Conservation (phyloP, 2,113 vertebrate genomes). For the Cygnus atratus region DNA sequence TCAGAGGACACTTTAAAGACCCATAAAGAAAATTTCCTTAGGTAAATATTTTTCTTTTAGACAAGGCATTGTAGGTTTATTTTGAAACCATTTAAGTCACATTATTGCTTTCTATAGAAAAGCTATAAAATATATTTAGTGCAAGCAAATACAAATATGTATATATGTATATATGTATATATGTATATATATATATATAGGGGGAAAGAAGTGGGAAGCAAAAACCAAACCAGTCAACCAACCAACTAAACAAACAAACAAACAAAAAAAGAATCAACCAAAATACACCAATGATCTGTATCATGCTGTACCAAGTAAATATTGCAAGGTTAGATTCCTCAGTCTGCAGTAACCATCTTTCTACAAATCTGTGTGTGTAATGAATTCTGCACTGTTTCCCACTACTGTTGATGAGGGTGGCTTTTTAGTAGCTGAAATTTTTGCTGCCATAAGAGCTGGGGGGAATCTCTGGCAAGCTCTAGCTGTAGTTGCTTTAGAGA, state of each 20-base stretch:
- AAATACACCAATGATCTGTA: fast-evolving
- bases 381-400: not conserved
- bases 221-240: too few species aligned
- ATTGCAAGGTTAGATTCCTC: not conserved
- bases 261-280: too few species aligned
- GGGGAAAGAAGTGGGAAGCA: too few species aligned
- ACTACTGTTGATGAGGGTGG: fast-evolving
- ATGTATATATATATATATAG: too few species aligned
- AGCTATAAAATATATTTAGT: not conserved
- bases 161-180: too few species aligned
- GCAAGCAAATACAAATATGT: too few species aligned
- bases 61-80: not conserved
- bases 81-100: not conserved
- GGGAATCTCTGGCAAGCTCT: not conserved
- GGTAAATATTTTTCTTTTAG: not conserved
- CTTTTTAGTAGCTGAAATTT: not conserved
- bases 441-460: not conserved
- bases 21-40: not conserved
- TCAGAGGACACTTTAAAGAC: not conserved
- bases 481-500: not conserved
- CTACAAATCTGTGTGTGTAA: not conserved
- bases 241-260: not conserved
- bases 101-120: not conserved
- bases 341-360: not conserved
- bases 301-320: not conserved